Percentiles rank a stretch among this genome's conserved stretches.
Conservation (phyloP, 2,113 vertebrate genomes). For the Butastur rufipennis region DNA sequence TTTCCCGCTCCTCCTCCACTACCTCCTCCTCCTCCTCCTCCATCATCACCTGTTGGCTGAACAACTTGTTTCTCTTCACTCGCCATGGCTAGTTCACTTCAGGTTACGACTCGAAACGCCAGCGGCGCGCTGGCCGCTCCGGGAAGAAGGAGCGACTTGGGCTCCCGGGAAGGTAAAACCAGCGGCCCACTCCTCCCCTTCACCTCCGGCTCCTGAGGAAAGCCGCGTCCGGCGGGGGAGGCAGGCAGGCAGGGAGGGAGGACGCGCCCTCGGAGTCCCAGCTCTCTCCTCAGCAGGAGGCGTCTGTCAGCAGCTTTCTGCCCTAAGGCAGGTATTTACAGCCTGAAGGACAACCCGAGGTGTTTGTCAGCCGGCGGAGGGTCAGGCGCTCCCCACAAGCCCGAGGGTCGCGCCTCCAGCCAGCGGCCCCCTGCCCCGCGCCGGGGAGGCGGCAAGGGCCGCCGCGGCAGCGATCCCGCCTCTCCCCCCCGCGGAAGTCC, state of each 20-base stretch:
- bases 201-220: not conserved
- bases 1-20: conserved; percentile 30
- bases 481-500: not conserved
- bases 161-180: not conserved
- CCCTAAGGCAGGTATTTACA: not conserved
- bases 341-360: not conserved
- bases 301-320: not conserved
- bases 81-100: conserved; percentile 61
- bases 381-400: not conserved
- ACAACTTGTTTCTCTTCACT: conserved; percentile 63
- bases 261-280: conserved; percentile 2
- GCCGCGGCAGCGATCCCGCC: not conserved
- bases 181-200: not conserved
- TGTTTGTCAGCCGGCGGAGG: too few relatives aligned
- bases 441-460: not conserved
- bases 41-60: conserved; percentile 72
- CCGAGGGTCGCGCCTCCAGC: not conserved
- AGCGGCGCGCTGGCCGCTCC: not conserved
- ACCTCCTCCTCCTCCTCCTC: conserved; percentile 9
- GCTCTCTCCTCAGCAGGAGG: not conserved
- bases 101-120: not conserved
- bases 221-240: not conserved
- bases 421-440: not conserved
- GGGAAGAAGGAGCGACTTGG: too few relatives aligned
- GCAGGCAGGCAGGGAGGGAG: not conserved